A percentile compares a stretch with the other conserved stretches of the same genome.
These are phyloP conservation scores for Cyanocitta stelleri DNA, from an alignment of 2,113 vertebrate species.

Conservation along the genomic window DNA sequence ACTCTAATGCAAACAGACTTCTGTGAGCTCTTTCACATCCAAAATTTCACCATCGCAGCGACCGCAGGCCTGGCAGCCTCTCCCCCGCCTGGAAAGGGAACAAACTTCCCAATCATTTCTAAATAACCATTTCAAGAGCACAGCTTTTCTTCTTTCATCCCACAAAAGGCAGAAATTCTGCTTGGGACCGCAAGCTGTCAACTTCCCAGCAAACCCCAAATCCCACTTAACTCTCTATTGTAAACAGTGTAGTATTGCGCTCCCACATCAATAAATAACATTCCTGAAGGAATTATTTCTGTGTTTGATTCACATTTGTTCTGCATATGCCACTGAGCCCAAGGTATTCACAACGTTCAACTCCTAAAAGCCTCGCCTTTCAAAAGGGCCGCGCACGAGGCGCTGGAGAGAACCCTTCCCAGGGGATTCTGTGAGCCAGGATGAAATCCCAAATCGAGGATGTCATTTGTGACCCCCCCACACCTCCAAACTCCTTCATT, in stretches of 20 bases:
- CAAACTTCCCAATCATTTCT: conserved; percentile 68
- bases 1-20: conserved; percentile 69
- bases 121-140: conserved; percentile 74
- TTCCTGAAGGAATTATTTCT: conserved; percentile 66
- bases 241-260: conserved; percentile 70
- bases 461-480: background rate
- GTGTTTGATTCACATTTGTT: conserved; percentile 75
- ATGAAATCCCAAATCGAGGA: background rate
- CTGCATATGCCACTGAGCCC: conserved; percentile 69
- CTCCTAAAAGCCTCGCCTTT: conserved; percentile 25
- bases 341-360: conserved; percentile 46
- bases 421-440: background rate
- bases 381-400: background rate
- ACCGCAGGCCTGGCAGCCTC: conserved; percentile 65
- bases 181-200: conserved; percentile 70
- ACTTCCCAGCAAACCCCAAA: conserved; percentile 65
- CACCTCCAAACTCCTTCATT: background rate
- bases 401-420: background rate
- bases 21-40: conserved; percentile 52
- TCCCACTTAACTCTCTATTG: conserved; percentile 65
- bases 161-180: conserved; percentile 66
- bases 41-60: conserved; percentile 46
- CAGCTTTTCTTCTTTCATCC: conserved; percentile 68
- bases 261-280: conserved; percentile 72
- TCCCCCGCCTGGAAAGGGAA: conserved; percentile 51